Percentiles rank a stretch among this genome's conserved stretches.
Conservation (phyloP, 1,140 invertebrate species). For the Lepidurus arcticus region DNA sequence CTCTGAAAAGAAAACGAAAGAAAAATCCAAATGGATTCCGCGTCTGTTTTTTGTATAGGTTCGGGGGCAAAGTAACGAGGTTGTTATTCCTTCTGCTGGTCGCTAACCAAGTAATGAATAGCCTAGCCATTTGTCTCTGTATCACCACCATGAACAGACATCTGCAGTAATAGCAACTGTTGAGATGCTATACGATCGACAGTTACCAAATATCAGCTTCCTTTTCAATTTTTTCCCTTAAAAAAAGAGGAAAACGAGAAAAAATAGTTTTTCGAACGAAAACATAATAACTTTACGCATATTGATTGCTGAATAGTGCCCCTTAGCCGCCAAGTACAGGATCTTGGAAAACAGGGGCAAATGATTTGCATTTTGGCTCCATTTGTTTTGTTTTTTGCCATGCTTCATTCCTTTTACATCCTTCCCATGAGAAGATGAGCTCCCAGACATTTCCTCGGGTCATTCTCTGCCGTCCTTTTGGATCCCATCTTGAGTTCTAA, state of each 20-base stretch:
- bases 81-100: not conserved
- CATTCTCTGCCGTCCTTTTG: not conserved
- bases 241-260: too few species aligned
- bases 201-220: too few species aligned
- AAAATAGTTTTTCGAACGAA: too few species aligned
- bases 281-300: too few species aligned
- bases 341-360: not conserved
- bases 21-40: not conserved
- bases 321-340: not conserved
- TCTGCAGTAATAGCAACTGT: not conserved
- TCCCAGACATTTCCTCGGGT: not conserved
- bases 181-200: not conserved
- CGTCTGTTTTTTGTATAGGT: not conserved
- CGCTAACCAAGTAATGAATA: not conserved
- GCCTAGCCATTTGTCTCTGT: not conserved
- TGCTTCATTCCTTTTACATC: not conserved
- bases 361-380: slow-evolving; percentile 14
- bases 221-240: too few species aligned
- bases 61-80: not conserved
- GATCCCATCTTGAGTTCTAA: not conserved
- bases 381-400: not conserved
- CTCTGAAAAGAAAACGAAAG: not conserved
- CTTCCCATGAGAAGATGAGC: not conserved
- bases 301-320: too few species aligned
- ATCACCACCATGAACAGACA: not conserved